These are phyloP conservation scores for Mallotus villosus DNA, from an alignment of 2,797 vertebrate genomes.

Conservation along the genomic window DNA sequence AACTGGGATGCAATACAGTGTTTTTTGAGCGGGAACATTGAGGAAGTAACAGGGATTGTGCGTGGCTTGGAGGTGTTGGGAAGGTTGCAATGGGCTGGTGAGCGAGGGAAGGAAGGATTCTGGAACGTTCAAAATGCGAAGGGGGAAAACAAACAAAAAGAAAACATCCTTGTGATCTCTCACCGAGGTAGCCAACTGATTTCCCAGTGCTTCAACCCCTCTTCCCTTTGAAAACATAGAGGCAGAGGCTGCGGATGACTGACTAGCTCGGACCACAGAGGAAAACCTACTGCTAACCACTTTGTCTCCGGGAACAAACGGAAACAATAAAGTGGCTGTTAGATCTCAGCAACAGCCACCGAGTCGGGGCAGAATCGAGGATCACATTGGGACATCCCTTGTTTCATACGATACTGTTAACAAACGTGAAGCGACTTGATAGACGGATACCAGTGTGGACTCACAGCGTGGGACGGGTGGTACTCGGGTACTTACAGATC, in stretches of 20 bases:
- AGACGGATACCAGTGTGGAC: no score
- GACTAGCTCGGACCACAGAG: no score
- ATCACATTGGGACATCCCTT: not conserved
- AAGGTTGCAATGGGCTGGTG: not conserved
- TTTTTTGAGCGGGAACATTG: conserved; percentile 1
- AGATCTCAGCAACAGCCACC: not conserved
- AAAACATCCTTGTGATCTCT: conserved; percentile 65
- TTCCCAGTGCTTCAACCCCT: conserved; percentile 78
- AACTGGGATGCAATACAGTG: not conserved
- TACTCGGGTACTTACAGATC: conserved; percentile 84
- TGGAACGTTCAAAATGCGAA: conserved; percentile 20
- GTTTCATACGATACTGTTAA: no score
- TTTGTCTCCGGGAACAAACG: conserved; percentile 4
- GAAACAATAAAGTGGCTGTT: not conserved
- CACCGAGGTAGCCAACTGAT: conserved; percentile 77
- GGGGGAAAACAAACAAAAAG: conserved; percentile 27
- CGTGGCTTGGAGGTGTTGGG: not conserved
- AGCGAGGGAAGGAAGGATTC: not conserved
- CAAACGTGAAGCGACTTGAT: no score
- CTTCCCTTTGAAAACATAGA: conserved; percentile 76
- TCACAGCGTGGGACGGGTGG: no score
- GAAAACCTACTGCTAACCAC: conserved; percentile 52
- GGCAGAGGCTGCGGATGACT: no score
- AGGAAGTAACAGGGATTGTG: not conserved
- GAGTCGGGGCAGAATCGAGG: not conserved